Conservation (phyloP, 2,113 vertebrate genomes). For the Arizona elegans region DNA sequence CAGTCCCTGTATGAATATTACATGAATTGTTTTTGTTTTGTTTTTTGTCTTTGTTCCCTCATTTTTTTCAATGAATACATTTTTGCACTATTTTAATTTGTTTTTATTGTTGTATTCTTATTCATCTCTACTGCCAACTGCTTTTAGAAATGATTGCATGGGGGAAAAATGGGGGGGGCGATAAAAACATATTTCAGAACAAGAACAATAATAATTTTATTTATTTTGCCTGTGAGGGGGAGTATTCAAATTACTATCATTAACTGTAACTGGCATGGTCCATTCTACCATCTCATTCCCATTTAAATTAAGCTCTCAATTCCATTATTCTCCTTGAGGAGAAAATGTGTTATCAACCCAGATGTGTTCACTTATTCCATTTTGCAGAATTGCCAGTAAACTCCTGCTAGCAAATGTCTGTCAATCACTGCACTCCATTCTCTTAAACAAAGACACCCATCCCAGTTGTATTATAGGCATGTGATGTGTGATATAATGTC, state of each 20-base stretch:
- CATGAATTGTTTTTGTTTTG: neutral
- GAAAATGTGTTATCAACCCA: neutral
- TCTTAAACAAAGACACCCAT: neutral
- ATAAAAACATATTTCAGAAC: neutral
- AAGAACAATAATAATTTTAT: neutral
- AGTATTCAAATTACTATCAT: neutral
- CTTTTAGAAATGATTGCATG: neutral
- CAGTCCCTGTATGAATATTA: neutral
- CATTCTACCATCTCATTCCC: neutral
- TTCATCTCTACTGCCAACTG: neutral
- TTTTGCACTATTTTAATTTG: neutral
- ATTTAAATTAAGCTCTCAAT: neutral
- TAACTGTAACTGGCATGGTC: neutral
- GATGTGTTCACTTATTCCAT: neutral
- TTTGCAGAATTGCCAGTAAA: neutral
- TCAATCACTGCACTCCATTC: neutral
- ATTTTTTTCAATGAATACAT: neutral
- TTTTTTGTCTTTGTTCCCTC: neutral
- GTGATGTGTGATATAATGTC: neutral
- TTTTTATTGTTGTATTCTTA: neutral
- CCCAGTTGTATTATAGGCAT: neutral
- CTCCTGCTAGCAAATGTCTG: neutral
- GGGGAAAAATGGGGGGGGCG: neutral
- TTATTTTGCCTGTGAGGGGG: neutral
- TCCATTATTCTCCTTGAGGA: neutral